Base-by-base conservation (phyloP, 2,888 invertebrate species). In the Hermaeophaga mercurialis region DNA sequence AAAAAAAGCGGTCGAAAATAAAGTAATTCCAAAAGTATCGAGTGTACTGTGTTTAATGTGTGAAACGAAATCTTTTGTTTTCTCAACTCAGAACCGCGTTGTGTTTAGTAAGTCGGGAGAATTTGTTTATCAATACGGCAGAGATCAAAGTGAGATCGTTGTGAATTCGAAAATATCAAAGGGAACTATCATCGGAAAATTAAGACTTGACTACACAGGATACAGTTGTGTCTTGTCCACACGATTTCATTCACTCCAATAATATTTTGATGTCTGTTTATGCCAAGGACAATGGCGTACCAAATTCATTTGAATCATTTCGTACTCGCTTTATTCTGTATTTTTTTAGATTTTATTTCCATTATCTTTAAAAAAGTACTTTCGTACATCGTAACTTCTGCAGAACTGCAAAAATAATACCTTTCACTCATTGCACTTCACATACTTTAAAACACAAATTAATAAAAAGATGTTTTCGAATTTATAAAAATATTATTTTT, bases 161-260 rank as follows among this genome's bases (percentile, higher is more conserved):
- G 76, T 76, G 76, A 77, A 77, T 76, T 72, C 73, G 43, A 43
- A 73, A 44, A 48, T 73, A 75, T 76, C 76, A 78, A 78, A 77
- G 76, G 74, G 11, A 75, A 76, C 76, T 73, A 76, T 76, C 74
- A 74, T 75, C 73, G 74, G 74, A 75, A 75, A 76, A 76, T 75
- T 73, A 74, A 74, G 74, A 74, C 74, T 74, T 75, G 73, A 74
- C 71, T 69, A 68, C 74, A 74, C 75, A 74, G 75, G 75, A 76
- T 75, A 75, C 76, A 77, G 76, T 77, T 77, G 76, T 75, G 72
- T 70, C 73, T 65, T 70, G 70, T 76, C 76, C 70, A 67, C 64
- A 57, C 58, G 63, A 65, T 70, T 71, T 70, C 70, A 72, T 74
- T 74, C 73, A 71, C 71, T 73, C 73, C 68, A 71, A 75, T 73